phyloP scores from a whole-genome alignment of 2,113 vertebrate genomes.

The Lagopus muta region DNA sequence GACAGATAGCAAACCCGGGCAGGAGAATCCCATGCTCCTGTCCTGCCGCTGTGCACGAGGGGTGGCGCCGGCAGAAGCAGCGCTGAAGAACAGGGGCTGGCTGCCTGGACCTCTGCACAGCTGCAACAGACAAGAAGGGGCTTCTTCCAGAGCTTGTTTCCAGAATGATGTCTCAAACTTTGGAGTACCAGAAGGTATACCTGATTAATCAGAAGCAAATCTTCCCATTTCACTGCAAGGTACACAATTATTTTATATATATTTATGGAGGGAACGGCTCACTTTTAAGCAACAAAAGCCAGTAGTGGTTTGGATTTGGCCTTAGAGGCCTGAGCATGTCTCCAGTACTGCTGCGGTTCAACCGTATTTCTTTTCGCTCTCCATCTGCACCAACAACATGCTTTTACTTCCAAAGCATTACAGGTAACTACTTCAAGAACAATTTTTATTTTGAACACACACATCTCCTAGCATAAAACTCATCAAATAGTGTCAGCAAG shows the following conservation, averaged over 20 bases:
- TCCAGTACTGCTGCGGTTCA: not conserved
- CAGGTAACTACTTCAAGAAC: not conserved
- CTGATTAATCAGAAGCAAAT: slow-evolving; percentile 24
- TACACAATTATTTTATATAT: not conserved
- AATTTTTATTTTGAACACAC: slow-evolving; percentile 3
- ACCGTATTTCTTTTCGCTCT: not conserved
- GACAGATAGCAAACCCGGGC: fast-evolving
- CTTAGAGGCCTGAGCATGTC: not conserved
- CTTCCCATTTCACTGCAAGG: not conserved
- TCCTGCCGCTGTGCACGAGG: not conserved
- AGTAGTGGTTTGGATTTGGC: not conserved
- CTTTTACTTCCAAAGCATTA: not conserved
- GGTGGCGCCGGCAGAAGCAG: fast-evolving
- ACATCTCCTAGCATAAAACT: not conserved
- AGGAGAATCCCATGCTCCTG: not conserved
- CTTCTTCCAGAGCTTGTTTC: not conserved
- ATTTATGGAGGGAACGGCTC: slow-evolving; percentile 5
- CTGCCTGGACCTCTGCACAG: fast-evolving
- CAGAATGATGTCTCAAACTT: not conserved
- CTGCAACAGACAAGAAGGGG: not conserved
- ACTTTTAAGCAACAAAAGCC: not conserved
- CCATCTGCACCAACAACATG: not conserved
- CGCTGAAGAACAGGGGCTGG: fast-evolving
- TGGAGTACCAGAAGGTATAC: not conserved
- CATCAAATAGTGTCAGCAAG: not conserved